Evolutionary conservation across 1,140 invertebrate species (phyloP).

Genomic region (Batillaria attramentaria): DNA sequence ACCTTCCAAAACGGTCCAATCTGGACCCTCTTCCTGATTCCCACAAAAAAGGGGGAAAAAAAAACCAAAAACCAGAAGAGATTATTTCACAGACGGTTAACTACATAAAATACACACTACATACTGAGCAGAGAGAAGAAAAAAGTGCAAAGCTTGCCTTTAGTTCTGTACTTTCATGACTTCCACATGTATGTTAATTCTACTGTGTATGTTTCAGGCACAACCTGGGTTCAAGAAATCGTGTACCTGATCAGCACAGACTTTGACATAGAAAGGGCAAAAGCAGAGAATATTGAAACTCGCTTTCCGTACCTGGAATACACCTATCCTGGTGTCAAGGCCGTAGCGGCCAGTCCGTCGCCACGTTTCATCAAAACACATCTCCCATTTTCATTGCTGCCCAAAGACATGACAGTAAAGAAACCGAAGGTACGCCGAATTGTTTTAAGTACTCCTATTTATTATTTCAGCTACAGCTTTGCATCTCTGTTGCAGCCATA

Average conservation of each 20-base stretch:
- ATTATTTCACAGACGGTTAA: neutral
- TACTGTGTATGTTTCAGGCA: conserved; percentile 65
- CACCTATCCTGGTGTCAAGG: conserved; percentile 71
- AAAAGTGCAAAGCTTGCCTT: too few relatives aligned
- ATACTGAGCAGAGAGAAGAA: too few relatives aligned
- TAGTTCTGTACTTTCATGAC: neutral
- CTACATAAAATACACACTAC: neutral
- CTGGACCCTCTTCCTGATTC: too few relatives aligned
- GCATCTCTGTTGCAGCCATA: too few relatives aligned
- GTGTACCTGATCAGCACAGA: conserved; percentile 72
- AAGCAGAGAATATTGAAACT: conserved; percentile 65
- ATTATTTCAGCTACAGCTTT: too few relatives aligned
- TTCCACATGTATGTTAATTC: neutral
- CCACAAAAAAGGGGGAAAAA: too few relatives aligned
- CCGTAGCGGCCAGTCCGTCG: conserved; percentile 57
- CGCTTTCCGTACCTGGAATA: conserved; percentile 74
- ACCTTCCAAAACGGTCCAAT: too few relatives aligned
- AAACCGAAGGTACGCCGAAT: conserved; percentile 79
- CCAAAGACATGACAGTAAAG: conserved; percentile 60
- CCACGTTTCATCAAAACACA: conserved; percentile 74
- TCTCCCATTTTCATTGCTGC: conserved; percentile 71
- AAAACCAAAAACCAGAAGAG: too few relatives aligned
- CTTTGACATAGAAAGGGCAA: conserved; percentile 68
- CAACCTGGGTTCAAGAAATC: conserved; percentile 75
- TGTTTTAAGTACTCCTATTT: neutral